phyloP scores from a whole-genome alignment of 2,797 vertebrate genomes.

The Chrysocyon brachyurus region DNA sequence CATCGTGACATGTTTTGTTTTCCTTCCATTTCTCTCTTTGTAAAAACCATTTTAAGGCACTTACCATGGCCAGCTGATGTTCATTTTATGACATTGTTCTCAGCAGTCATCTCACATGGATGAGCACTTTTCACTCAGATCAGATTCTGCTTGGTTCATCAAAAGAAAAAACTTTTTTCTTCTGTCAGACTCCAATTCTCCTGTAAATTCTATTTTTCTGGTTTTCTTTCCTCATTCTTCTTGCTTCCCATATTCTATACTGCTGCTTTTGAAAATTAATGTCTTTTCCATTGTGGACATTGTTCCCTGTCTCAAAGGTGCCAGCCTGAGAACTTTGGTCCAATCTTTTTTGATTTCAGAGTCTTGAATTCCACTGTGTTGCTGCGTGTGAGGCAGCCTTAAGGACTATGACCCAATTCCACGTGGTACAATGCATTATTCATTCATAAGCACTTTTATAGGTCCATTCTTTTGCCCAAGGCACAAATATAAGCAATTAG shows the following conservation, averaged over 20 bases:
- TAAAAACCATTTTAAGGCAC: slow-evolving; percentile 52
- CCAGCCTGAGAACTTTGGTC: neutral
- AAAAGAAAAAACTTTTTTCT: neutral
- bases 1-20: slow-evolving; percentile 55
- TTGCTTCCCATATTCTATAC: neutral
- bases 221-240: slow-evolving; percentile 14
- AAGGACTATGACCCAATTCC: neutral
- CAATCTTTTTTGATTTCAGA: neutral
- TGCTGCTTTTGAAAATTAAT: slow-evolving; percentile 17
- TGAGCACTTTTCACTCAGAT: slow-evolving; percentile 20
- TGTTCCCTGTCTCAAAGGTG: neutral
- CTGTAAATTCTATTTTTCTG: slow-evolving; percentile 3
- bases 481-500: neutral
- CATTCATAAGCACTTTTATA: neutral
- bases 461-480: slow-evolving; percentile 5
- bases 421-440: neutral
- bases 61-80: neutral
- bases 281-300: neutral
- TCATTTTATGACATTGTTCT: slow-evolving; percentile 56
- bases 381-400: neutral
- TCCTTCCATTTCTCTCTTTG: slow-evolving; percentile 60
- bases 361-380: neutral
- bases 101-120: neutral
- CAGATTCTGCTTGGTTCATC: slow-evolving; percentile 37
- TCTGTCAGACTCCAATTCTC: neutral